Conservation (phyloP, 2,797 vertebrate species). For the Argya squamiceps region DNA sequence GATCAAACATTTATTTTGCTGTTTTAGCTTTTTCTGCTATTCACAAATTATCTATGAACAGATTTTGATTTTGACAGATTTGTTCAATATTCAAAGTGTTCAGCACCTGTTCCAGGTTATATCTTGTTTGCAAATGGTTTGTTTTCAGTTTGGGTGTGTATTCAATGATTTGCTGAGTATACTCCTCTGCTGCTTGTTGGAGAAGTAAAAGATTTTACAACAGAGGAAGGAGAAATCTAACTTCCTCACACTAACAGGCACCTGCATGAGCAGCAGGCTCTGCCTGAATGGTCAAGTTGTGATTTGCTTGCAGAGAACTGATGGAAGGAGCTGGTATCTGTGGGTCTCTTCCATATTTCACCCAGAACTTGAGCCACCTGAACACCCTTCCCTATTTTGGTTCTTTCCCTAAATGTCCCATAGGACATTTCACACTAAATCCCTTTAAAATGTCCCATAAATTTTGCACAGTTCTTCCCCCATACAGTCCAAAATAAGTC, state of each 20-base stretch:
- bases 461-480: neutral
- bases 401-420: neutral
- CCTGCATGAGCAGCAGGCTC: neutral
- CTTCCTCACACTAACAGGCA: neutral
- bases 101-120: neutral
- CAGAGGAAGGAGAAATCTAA: neutral
- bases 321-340: neutral
- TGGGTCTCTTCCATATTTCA: neutral
- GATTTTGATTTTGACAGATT: slow-evolving; percentile 48
- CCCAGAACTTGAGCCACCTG: fast-evolving
- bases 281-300: neutral
- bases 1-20: slow-evolving; percentile 36
- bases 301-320: neutral
- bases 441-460: fast-evolving
- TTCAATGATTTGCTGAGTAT: neutral
- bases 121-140: slow-evolving; percentile 31
- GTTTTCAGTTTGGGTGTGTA: neutral
- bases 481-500: fast-evolving
- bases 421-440: neutral
- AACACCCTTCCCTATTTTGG: neutral
- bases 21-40: slow-evolving; percentile 9
- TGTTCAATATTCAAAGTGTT: slow-evolving; percentile 35
- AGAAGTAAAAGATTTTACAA: neutral
- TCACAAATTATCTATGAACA: slow-evolving; percentile 17
- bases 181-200: neutral